Evolutionary conservation across 2,888 invertebrate genomes (phyloP).

Genomic region (Nineta flava): DNA sequence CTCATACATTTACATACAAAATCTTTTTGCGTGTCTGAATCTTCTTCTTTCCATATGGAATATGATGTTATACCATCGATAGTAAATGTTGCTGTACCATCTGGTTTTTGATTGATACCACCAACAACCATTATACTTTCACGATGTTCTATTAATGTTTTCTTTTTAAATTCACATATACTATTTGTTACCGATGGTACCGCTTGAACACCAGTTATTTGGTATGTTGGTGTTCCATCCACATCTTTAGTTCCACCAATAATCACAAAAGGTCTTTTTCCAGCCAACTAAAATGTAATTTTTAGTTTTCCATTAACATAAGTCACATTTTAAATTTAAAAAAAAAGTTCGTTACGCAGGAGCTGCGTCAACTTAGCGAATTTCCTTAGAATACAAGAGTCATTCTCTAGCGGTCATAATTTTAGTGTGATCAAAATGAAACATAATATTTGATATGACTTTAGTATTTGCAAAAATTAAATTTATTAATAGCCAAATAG

Average conservation of each 20-base stretch:
- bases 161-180: background rate
- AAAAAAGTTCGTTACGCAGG: too few relatives aligned
- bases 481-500: too few relatives aligned
- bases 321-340: too few relatives aligned
- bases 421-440: too few relatives aligned
- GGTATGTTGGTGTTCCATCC: slow-evolving; percentile 2
- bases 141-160: background rate
- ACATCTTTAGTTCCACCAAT: background rate
- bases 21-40: background rate
- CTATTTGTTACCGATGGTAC: background rate
- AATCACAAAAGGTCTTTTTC: background rate
- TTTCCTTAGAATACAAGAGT: too few relatives aligned
- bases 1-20: slow-evolving; percentile 1
- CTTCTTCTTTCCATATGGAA: background rate
- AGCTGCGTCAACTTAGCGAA: too few relatives aligned
- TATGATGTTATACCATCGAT: slow-evolving; percentile 6
- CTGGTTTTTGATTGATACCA: slow-evolving; percentile 4
- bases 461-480: too few relatives aligned
- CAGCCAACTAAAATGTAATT: background rate
- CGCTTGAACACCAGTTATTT: slow-evolving; percentile 1
- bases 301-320: too few relatives aligned
- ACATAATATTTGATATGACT: too few relatives aligned
- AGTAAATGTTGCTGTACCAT: slow-evolving; percentile 6
- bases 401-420: too few relatives aligned
- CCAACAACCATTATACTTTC: slow-evolving; percentile 4